Conservation (phyloP, 2,113 vertebrate species). For the Onychostruthus taczanowskii region DNA sequence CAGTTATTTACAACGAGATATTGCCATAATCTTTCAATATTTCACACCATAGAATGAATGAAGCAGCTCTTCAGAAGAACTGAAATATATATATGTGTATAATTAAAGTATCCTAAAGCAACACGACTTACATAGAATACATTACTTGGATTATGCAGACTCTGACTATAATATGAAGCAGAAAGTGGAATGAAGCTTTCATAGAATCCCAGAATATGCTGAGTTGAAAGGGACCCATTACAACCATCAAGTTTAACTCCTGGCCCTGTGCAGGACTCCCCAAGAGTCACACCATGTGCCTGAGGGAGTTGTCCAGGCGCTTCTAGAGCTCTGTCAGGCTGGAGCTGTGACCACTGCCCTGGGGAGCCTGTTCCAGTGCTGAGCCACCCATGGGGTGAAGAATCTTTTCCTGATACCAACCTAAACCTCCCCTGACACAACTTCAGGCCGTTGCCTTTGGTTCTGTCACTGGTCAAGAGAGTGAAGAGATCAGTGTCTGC, state of each 20-base stretch:
- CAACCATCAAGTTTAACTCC: not conserved
- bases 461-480: not conserved
- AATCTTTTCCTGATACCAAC: not conserved
- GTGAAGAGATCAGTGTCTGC: not conserved
- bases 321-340: not conserved
- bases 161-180: not conserved
- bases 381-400: rapidly evolving
- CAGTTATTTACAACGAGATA: not conserved
- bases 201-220: not conserved
- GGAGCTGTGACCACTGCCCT: not conserved
- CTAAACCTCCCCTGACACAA: not conserved
- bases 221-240: not conserved
- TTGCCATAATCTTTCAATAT: not conserved
- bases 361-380: not conserved
- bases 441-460: not conserved
- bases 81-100: not conserved
- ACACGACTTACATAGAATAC: not conserved
- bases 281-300: not conserved
- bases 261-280: not conserved
- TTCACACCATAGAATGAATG: not conserved
- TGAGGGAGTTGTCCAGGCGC: rapidly evolving
- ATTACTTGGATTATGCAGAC: not conserved
- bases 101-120: not conserved
- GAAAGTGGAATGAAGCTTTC: not conserved
- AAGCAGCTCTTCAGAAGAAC: not conserved